phyloP scores from a whole-genome alignment of 2,113 vertebrate genomes.

The Gila orcuttii region DNA sequence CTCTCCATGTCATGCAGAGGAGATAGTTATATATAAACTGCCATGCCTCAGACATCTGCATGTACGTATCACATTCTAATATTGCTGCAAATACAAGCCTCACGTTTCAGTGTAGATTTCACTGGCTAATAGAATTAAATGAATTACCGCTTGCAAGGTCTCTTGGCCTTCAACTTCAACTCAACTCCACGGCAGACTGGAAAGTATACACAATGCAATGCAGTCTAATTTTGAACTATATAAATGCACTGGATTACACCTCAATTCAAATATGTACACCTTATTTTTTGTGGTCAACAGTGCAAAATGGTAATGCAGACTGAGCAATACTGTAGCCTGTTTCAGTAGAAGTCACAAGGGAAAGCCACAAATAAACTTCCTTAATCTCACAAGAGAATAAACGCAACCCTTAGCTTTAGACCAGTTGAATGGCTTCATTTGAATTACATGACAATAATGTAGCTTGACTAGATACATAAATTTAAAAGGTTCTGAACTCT shows the following conservation, averaged over 20 bases:
- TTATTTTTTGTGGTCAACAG: slow-evolving; percentile 13
- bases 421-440: not conserved
- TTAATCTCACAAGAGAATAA: not conserved
- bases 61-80: slow-evolving; percentile 44
- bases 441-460: not conserved
- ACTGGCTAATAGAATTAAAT: slow-evolving; percentile 68
- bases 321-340: not conserved
- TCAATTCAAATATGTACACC: not conserved
- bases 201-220: not conserved
- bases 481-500: not conserved
- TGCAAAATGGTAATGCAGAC: not conserved
- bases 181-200: slow-evolving; percentile 31
- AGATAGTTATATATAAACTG: slow-evolving; percentile 52
- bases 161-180: slow-evolving; percentile 46
- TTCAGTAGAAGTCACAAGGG: too few relatives aligned
- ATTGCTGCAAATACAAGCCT: slow-evolving; percentile 48
- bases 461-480: not conserved
- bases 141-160: slow-evolving; percentile 59
- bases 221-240: slow-evolving; percentile 18
- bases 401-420: not conserved
- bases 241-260: not conserved
- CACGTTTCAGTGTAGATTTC: slow-evolving; percentile 71
- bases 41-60: slow-evolving; percentile 30
- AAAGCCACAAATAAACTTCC: not conserved
- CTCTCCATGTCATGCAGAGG: slow-evolving; percentile 39